Evolutionary conservation across 2,797 vertebrate genomes (phyloP).

Genomic region (Hipposideros larvatus): DNA sequence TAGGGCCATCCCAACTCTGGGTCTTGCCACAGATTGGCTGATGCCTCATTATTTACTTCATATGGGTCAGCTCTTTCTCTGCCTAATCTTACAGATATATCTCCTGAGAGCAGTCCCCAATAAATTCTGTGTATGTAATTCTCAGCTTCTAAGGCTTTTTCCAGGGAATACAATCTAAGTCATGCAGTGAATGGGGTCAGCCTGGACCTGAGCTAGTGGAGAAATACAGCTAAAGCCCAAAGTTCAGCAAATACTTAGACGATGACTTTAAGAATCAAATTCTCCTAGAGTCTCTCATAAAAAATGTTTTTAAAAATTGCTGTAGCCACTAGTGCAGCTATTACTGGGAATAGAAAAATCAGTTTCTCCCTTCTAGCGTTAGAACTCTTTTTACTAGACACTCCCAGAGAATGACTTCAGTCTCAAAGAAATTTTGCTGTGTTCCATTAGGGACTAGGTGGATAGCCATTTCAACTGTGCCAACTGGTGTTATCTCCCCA

Average conservation of each 20-base stretch:
- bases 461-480: neutral
- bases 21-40: neutral
- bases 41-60: neutral
- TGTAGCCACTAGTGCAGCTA: neutral
- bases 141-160: neutral
- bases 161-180: neutral
- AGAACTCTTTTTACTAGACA: neutral
- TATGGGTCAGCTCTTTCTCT: neutral
- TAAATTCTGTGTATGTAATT: neutral
- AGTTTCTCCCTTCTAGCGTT: neutral
- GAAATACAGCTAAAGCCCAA: neutral
- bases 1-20: neutral
- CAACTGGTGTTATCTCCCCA: neutral
- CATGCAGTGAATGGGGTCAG: neutral
- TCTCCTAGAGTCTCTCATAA: neutral
- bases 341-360: neutral
- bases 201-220: neutral
- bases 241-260: neutral
- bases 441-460: neutral
- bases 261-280: neutral
- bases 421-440: neutral
- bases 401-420: neutral
- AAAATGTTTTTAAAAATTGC: neutral
- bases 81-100: neutral
- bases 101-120: neutral